phyloP scores from a whole-genome alignment of 2,888 invertebrate species.

The Megastigmus dorsalis region DNA sequence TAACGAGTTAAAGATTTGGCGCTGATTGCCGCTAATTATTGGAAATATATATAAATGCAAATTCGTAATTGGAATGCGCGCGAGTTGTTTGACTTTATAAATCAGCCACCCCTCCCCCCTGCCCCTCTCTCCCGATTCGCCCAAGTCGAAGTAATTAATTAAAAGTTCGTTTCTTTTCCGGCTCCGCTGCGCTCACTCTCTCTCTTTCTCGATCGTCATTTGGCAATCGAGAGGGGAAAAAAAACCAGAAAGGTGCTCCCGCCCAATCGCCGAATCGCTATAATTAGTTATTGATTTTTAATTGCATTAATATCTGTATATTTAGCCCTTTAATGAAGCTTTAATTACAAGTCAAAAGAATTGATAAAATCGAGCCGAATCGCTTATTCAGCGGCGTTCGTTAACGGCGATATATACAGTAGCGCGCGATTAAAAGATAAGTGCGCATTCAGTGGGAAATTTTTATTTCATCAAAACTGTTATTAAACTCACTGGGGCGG shows the following conservation, averaged over 20 bases:
- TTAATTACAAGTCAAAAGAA: constrained; percentile 15
- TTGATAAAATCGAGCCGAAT: not conserved
- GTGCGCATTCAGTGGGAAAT: too few relatives aligned
- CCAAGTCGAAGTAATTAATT: constrained; percentile 33
- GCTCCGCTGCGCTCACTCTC: too few relatives aligned
- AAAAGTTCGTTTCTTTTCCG: too few relatives aligned
- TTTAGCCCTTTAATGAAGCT: not conserved
- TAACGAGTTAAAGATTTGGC: constrained; percentile 47
- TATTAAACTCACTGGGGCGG: too few relatives aligned
- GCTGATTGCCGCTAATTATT: constrained; percentile 47
- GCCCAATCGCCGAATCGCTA: constrained; percentile 1
- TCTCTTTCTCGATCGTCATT: too few relatives aligned
- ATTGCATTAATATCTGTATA: constrained; percentile 20
- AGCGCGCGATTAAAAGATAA: too few relatives aligned
- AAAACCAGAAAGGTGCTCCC: not conserved
- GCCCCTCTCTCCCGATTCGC: constrained; percentile 3
- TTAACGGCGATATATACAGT: too few relatives aligned
- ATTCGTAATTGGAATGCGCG: constrained; percentile 37
- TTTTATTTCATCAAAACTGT: too few relatives aligned
- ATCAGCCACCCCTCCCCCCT: too few relatives aligned
- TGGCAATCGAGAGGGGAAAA: too few relatives aligned
- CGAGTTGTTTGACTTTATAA: constrained; percentile 13
- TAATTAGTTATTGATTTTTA: constrained; percentile 22
- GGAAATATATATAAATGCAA: constrained; percentile 35
- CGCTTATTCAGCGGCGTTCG: too few relatives aligned